These are phyloP conservation scores for Chrysodeixis includens DNA, from an alignment of 2,888 invertebrate genomes.

Conservation along the genomic window DNA sequence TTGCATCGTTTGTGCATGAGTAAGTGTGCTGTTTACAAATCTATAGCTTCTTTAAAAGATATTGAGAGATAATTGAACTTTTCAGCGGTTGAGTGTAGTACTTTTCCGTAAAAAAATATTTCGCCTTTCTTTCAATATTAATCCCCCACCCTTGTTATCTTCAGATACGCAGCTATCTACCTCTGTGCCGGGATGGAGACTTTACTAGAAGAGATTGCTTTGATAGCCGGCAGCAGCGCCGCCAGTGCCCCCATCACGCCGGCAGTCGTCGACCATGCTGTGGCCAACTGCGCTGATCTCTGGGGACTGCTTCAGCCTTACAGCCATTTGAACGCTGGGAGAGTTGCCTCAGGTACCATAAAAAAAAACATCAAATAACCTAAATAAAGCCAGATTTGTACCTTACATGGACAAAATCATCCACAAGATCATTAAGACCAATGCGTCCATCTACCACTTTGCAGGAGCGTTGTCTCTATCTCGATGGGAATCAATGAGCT, in stretches of 20 bases:
- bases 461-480: conserved; percentile 95
- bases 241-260: conserved; percentile 92
- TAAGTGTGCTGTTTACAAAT: conserved; percentile 75
- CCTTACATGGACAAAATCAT: not conserved
- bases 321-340: conserved; percentile 96
- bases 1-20: conserved; percentile 96
- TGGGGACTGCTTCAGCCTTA: conserved; percentile 97
- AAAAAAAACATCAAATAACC: not conserved
- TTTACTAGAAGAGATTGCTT: conserved; percentile 94
- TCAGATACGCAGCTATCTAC: conserved; percentile 95
- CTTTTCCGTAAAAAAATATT: too few relatives aligned
- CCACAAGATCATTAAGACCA: too few relatives aligned
- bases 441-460: conserved; percentile 40
- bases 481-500: conserved; percentile 93
- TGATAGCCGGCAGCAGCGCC: conserved; percentile 73
- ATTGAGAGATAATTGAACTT: too few relatives aligned
- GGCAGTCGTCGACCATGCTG: conserved; percentile 94
- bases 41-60: not conserved
- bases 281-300: conserved; percentile 95
- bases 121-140: not conserved
- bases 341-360: conserved; percentile 94
- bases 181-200: conserved; percentile 97
- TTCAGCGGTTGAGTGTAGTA: too few relatives aligned
- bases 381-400: not conserved
- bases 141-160: conserved; percentile 12